These are phyloP conservation scores for Tetramorium parvispinum DNA, from an alignment of 1,140 invertebrate species.

Conservation along the genomic window DNA sequence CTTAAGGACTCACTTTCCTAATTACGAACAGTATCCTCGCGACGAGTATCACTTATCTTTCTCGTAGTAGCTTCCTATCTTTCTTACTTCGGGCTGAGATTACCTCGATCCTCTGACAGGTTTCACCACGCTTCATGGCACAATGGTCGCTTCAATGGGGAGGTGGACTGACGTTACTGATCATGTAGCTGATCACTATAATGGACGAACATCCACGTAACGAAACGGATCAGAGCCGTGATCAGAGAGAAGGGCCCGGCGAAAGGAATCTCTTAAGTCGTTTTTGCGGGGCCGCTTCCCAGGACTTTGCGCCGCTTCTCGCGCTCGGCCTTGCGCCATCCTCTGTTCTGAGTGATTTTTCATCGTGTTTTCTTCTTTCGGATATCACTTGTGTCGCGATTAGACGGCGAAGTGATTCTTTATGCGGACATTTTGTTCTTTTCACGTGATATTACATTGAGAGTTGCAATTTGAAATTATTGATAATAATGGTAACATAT, in stretches of 20 bases:
- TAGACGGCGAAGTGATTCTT: neutral
- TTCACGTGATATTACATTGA: neutral
- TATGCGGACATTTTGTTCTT: neutral
- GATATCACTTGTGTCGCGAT: neutral
- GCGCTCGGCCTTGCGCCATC: neutral
- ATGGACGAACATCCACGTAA: slow-evolving; percentile 61
- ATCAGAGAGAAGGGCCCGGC: slow-evolving; percentile 43
- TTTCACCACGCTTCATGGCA: slow-evolving; percentile 60
- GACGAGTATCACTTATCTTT: slow-evolving; percentile 36
- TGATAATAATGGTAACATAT: slow-evolving; percentile 1
- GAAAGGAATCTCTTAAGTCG: slow-evolving; percentile 35
- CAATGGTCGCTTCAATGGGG: slow-evolving; percentile 51
- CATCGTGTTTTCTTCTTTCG: neutral
- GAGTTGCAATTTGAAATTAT: neutral
- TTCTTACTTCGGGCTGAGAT: slow-evolving; percentile 42
- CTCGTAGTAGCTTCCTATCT: neutral
- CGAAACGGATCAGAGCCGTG: slow-evolving; percentile 42
- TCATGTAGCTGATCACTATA: slow-evolving; percentile 39
- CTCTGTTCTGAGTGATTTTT: neutral
- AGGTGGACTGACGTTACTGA: slow-evolving; percentile 44
- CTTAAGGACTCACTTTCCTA: slow-evolving; percentile 16
- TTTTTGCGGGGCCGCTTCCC: slow-evolving; percentile 6
- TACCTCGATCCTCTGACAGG: slow-evolving; percentile 48
- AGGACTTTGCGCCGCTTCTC: neutral
- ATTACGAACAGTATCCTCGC: slow-evolving; percentile 10